These are phyloP conservation scores for Mythimna impura DNA, from an alignment of 2,888 invertebrate genomes.

Conservation along the genomic window DNA sequence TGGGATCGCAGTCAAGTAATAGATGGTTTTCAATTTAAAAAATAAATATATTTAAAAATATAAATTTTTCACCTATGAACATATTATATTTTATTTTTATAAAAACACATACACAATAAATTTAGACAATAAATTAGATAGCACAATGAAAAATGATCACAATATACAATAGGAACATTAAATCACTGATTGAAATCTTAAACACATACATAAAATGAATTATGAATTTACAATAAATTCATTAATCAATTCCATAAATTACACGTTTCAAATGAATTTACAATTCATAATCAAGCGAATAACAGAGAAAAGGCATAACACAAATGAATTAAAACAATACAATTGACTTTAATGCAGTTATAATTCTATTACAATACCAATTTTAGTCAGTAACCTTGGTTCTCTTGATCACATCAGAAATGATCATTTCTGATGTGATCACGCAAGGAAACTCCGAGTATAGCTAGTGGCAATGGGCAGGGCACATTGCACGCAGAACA, in stretches of 20 bases:
- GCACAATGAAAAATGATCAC: conserved; percentile 16
- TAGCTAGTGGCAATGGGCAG: too few species aligned
- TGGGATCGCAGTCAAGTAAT: too few species aligned
- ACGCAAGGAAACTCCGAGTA: too few species aligned
- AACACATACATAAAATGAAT: conserved; percentile 20
- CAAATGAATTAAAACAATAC: conserved; percentile 18
- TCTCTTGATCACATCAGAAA: too few species aligned
- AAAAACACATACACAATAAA: background rate
- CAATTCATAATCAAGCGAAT: conserved; percentile 17
- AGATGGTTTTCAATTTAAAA: too few species aligned
- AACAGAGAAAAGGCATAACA: conserved; percentile 7
- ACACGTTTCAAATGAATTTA: conserved; percentile 26
- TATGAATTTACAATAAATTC: conserved; percentile 12
- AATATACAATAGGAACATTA: conserved; percentile 20
- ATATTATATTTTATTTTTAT: background rate
- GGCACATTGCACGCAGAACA: too few species aligned
- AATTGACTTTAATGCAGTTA: conserved; percentile 29
- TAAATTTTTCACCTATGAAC: background rate
- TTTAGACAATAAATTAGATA: conserved; percentile 12
- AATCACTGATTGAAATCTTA: conserved; percentile 35
- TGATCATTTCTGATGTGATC: too few species aligned
- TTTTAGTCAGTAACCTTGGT: too few species aligned
- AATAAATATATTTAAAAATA: too few species aligned
- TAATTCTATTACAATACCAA: conserved; percentile 28
- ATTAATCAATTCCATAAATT: conserved; percentile 13